A percentile compares a stretch with the other conserved stretches of the same genome.
These are phyloP conservation scores for Phasianus colchicus DNA, from an alignment of 2,113 vertebrate genomes.

Conservation along the genomic window DNA sequence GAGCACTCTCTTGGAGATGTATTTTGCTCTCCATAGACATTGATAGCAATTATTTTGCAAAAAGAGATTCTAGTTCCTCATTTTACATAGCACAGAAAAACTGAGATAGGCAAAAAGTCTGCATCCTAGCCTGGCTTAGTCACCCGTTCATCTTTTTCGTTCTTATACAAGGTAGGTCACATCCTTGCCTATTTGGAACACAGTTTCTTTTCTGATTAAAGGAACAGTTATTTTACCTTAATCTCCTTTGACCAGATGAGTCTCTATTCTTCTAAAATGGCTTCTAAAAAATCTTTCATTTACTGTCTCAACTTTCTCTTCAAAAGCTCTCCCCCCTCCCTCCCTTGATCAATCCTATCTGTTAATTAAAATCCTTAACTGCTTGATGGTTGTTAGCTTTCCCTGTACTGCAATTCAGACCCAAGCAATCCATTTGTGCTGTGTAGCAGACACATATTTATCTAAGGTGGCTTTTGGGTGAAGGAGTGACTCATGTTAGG, in stretches of 20 bases:
- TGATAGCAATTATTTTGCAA: neutral
- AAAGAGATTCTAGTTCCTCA: neutral
- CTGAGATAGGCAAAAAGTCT: neutral
- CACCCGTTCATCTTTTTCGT: neutral
- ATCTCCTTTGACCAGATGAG: neutral
- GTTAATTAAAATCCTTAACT: neutral
- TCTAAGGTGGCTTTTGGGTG: neutral
- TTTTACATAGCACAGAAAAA: neutral
- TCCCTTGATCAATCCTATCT: neutral
- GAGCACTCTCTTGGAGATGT: neutral
- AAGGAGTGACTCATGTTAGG: neutral
- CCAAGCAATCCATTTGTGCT: neutral
- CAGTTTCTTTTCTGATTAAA: neutral
- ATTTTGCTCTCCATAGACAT: neutral
- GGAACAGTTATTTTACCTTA: neutral
- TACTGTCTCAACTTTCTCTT: neutral
- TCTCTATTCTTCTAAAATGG: neutral
- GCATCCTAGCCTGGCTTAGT: neutral
- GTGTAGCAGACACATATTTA: neutral
- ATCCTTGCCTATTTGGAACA: neutral
- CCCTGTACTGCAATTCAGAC: neutral
- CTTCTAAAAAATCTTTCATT: neutral
- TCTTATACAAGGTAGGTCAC: neutral
- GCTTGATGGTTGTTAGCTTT: neutral
- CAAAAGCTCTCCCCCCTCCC: neutral